Evolutionary conservation across 1,140 invertebrate genomes (phyloP), one percentile per base, ranked within the genome.

Genomic region (Lerema accius): DNA sequence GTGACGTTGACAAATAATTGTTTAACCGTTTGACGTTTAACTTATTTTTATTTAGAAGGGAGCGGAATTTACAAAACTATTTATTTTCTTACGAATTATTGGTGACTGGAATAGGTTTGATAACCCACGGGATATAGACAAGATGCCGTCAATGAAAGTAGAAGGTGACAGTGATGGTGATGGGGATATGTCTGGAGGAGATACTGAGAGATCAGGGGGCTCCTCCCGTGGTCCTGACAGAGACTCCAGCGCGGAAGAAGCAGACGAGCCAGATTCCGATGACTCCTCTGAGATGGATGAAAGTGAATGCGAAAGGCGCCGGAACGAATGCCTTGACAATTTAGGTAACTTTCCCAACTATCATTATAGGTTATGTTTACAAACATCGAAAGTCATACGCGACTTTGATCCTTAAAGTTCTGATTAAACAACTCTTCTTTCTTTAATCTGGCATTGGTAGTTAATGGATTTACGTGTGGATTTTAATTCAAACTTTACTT

Each of bases 281-380:
- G 95, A 96, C 80, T 95, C 94, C 50, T 96, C 94, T 80, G 98
- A 98, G 88, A 95, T 99, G 94, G 97, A 99, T 90, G 97, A 98
- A 87, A 96, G 95, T 69, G 97, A 98, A 91, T 98, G 96, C 76
- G 97, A 98, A 74, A 93, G 94, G 53, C 91, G 96, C 46, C 92
- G 96, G 67, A 94, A 92, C 55, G 96, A 97, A 82, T 96, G 96
- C 76, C 92, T 97, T 53, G 95, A 97, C 75, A 96, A 97, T 85
- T 92, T 98, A 79, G 81, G 93, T 93, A 80, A 51, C 79, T 74
- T 37, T 11, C 35, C 35, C 61, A 16, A 23, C 56, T 66, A 39
- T 50, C 6, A 64, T 37, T 23, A 67, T 67, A 90, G 88, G 88
- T 90, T 90, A 90, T 90, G 86, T 90, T 90, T 90, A 89, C 84